Base-by-base conservation (phyloP, 2,888 invertebrate species). In the Drosophila ochracea region DNA sequence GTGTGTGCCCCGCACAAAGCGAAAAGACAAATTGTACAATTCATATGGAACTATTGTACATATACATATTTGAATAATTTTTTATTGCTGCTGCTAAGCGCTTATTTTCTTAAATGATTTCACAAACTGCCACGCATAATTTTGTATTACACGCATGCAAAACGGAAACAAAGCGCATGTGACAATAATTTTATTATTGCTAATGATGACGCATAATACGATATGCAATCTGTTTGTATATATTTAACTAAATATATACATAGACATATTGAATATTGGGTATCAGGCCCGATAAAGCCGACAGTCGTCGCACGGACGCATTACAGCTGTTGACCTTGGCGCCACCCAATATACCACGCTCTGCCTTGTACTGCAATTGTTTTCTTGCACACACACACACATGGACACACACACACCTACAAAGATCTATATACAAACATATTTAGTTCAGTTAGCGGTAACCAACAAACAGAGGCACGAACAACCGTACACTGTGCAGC, bases 91-190 rank as follows among this genome's bases (percentile, higher is more conserved):
- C 62, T 60, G 87, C 64, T 79, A 76, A 61, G 64, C 58, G 72
- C 65, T 16, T 47, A 66, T 37, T 50, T 47, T 47, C 68, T 37
- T 50, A 57, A 63, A 77, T 69, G 39, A 60, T 33, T 43, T 21
- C 37, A 49, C 53, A 60, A 68, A 73, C 50, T 57, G 30, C n/a
- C 50, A 67, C 39, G 57, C 68, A 70, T 21, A 68, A 43, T 55
- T 47, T 47, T 47, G 47, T 65, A 21, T 35, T 63, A 39, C 58
- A 66, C 66, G 63, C 64, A 37, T 57, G 43, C 63, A 43, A 82
- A 82, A 82, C 89, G 84, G 86, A 90, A 90, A 80, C 82, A 89
- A 86, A 87, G 78, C 69, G 69, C 84, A 89, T 73, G 76, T 89
- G 82, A 60, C 57, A 83, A 86, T 68, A 67, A 52, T 25, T 55